These are phyloP conservation scores for Cebus imitator DNA, from an alignment of 2,113 vertebrate genomes.

Conservation along the genomic window DNA sequence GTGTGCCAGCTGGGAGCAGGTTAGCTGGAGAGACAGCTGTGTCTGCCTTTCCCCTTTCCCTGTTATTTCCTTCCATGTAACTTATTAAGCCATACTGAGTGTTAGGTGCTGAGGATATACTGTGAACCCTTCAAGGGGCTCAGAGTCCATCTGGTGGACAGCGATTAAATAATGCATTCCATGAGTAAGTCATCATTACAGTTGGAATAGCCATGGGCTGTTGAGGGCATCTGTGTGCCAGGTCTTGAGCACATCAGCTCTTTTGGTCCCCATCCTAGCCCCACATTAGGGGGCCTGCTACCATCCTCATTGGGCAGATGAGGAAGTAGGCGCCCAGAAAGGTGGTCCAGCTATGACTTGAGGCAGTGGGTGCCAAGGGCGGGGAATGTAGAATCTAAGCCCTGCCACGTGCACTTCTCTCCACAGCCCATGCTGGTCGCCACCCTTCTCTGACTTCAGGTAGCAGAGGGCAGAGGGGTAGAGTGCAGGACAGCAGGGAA, in stretches of 20 bases:
- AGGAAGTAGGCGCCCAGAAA: neutral
- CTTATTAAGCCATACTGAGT: too few species aligned
- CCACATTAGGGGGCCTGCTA: neutral
- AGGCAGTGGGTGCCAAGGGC: neutral
- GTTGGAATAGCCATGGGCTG: neutral
- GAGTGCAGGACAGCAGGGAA: neutral
- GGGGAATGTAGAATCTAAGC: neutral
- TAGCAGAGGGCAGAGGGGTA: neutral
- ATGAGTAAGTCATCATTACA: neutral
- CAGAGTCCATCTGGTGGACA: neutral
- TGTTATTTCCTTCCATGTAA: neutral
- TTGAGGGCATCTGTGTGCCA: neutral
- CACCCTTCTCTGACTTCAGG: neutral
- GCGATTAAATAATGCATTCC: neutral
- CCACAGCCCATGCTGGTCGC: neutral
- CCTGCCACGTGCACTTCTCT: neutral
- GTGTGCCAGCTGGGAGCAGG: neutral
- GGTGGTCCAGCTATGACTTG: neutral
- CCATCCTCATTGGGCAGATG: neutral
- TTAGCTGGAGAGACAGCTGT: neutral
- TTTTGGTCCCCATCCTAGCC: neutral
- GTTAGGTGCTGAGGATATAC: neutral
- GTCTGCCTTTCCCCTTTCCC: rapidly evolving
- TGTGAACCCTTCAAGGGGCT: neutral
- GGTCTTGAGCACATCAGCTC: neutral